These are phyloP conservation scores for Noctua comes DNA, from an alignment of 2,888 invertebrate genomes.

Conservation along the genomic window DNA sequence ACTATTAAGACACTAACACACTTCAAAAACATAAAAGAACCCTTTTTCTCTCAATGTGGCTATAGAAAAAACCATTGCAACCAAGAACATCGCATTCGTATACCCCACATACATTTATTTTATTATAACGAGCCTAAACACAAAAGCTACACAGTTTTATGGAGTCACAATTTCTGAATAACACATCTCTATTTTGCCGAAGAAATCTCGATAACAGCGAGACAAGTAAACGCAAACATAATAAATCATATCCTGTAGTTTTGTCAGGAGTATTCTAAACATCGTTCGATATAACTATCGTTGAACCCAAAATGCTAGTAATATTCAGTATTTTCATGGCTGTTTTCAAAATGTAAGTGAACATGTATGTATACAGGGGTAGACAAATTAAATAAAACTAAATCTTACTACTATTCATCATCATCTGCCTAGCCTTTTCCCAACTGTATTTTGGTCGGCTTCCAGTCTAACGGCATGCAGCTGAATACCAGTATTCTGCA, in stretches of 20 bases:
- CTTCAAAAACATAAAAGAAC: constrained; percentile 58
- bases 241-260: constrained; percentile 76
- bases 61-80: constrained; percentile 66
- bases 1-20: constrained; percentile 51
- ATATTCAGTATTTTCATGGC: background rate
- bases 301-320: background rate
- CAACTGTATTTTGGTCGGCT: no score
- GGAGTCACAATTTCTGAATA: constrained; percentile 63
- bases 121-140: constrained; percentile 66
- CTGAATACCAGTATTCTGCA: no score
- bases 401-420: background rate
- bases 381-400: background rate
- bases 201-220: constrained; percentile 70
- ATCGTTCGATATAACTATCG: constrained; percentile 56
- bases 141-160: constrained; percentile 65
- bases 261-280: constrained; percentile 66
- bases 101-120: constrained; percentile 64
- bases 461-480: no score
- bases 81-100: constrained; percentile 64
- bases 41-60: constrained; percentile 48
- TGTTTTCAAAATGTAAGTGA: background rate
- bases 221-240: constrained; percentile 72
- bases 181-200: constrained; percentile 68
- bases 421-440: no score
- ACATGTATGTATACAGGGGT: no score